Evolutionary conservation across 2,888 invertebrate genomes (phyloP).

Genomic region (Pseudococcus jackbeardsleyi): DNA sequence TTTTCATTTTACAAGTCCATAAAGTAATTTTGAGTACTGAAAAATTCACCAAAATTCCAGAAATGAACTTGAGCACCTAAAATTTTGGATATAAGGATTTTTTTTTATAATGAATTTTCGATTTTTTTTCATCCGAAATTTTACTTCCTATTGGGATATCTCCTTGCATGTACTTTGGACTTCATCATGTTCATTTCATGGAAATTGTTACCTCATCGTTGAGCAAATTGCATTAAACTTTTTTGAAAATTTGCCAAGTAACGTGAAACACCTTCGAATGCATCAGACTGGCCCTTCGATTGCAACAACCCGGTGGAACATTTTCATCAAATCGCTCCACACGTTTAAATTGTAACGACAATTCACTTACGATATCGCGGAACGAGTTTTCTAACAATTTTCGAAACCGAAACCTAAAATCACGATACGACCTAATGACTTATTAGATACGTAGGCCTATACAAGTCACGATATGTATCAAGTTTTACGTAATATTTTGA

Average conservation of each 20-base stretch:
- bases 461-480: conserved; percentile 6
- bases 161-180: no score
- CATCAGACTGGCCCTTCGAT: not conserved
- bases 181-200: not conserved
- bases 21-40: no score
- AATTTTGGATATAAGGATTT: no score
- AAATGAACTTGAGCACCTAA: no score
- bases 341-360: conserved; percentile 22
- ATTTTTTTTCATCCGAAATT: no score
- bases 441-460: conserved; percentile 20
- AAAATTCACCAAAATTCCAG: no score
- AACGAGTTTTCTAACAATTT: conserved; percentile 4
- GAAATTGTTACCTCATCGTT: not conserved
- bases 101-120: no score
- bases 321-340: not conserved
- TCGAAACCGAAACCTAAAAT: conserved; percentile 16
- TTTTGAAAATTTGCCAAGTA: conserved; percentile 3
- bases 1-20: no score
- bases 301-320: not conserved
- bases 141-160: no score
- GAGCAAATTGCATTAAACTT: not conserved
- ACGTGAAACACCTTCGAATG: not conserved
- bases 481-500: conserved; percentile 16
- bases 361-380: not conserved
- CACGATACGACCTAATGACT: conserved; percentile 32